phyloP scores from a whole-genome alignment of 2,888 invertebrate genomes.

The Apeira syringaria region DNA sequence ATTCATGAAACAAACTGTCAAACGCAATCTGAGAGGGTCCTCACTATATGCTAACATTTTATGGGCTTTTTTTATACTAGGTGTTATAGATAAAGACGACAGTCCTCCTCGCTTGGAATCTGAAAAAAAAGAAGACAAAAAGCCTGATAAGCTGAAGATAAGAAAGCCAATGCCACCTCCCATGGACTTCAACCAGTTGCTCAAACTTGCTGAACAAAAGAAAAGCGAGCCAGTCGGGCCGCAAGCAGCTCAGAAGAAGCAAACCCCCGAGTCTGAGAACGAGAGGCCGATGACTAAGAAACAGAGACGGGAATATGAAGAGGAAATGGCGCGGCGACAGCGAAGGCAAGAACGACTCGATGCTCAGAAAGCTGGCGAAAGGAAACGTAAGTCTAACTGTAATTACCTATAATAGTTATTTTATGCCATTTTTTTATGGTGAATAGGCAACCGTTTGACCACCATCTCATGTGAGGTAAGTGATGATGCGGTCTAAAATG shows the following conservation, averaged over 20 bases:
- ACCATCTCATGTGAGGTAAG: too few relatives aligned
- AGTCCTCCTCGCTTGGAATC: conserved; percentile 64
- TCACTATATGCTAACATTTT: too few relatives aligned
- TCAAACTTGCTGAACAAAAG: conserved; percentile 93
- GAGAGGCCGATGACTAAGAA: conserved; percentile 92
- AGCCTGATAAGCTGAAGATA: conserved; percentile 81
- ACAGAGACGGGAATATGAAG: conserved; percentile 89
- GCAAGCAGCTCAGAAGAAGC: conserved; percentile 48
- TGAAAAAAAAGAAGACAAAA: conserved; percentile 68
- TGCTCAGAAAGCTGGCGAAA: conserved; percentile 45
- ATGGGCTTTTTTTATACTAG: background rate
- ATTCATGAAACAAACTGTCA: too few relatives aligned
- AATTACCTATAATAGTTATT: too few relatives aligned
- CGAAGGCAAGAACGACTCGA: conserved; percentile 66
- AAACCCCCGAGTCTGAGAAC: conserved; percentile 78
- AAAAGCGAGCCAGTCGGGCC: conserved; percentile 89
- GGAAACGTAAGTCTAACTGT: conserved; percentile 47
- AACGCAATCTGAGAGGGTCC: too few relatives aligned
- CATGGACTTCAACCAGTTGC: conserved; percentile 89
- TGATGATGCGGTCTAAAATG: too few relatives aligned
- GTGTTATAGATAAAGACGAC: conserved; percentile 35
- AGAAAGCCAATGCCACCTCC: conserved; percentile 87
- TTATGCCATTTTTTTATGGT: too few relatives aligned
- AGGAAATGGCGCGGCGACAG: conserved; percentile 87
- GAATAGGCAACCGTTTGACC: too few relatives aligned